Percentiles rank a stretch among this genome's conserved stretches.
phyloP scores from a whole-genome alignment of 2,113 vertebrate species.

The Bucco capensis region DNA sequence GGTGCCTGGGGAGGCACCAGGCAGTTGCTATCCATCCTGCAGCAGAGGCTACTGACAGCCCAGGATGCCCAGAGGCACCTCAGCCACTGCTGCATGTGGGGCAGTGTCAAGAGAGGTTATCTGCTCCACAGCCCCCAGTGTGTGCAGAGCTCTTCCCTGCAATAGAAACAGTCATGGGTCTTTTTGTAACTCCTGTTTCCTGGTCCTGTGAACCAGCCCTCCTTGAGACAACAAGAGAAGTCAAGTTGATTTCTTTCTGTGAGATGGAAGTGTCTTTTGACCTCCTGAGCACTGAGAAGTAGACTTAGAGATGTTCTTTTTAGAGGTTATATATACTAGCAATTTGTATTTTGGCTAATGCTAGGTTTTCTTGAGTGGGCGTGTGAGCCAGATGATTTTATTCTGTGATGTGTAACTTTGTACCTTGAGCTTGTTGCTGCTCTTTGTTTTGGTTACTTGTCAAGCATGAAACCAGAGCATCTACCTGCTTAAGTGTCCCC shows the following conservation, averaged over 20 bases:
- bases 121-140: not conserved
- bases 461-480: not conserved
- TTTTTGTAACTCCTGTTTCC: not conserved
- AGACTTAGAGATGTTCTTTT: not conserved
- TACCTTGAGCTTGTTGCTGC: not conserved
- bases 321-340: not conserved
- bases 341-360: not conserved
- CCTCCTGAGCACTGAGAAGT: not conserved
- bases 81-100: accelerated
- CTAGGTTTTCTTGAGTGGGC: not conserved
- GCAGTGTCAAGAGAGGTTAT: not conserved
- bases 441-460: not conserved
- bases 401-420: not conserved
- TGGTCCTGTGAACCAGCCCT: not conserved
- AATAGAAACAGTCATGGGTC: too few species aligned
- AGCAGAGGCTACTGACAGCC: not conserved
- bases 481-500: accelerated
- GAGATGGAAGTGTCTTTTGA: not conserved
- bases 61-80: not conserved
- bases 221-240: not conserved
- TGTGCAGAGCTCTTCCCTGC: not conserved
- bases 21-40: not conserved
- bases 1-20: accelerated
- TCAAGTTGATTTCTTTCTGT: not conserved
- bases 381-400: not conserved